A percentile compares a stretch with the other conserved stretches of the same genome.
phyloP scores from a whole-genome alignment of 2,888 invertebrate genomes.

The Himalopsyche tibetana region DNA sequence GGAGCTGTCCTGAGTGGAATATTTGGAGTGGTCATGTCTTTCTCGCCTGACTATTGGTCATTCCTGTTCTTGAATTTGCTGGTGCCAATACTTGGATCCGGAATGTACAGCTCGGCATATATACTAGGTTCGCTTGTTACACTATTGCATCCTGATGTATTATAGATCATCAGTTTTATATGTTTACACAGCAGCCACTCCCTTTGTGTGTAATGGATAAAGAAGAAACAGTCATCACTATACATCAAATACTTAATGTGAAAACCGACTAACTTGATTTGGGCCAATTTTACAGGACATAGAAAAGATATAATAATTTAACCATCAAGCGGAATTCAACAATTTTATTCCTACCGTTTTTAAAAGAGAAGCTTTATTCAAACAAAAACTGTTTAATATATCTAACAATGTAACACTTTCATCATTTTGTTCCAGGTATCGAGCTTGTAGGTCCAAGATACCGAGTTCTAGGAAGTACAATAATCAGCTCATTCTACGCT shows the following conservation, averaged over 20 bases:
- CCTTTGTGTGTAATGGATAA: too few species aligned
- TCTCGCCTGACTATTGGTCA: conserved; percentile 75
- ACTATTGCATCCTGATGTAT: background rate
- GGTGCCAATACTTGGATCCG: conserved; percentile 68
- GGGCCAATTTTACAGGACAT: too few species aligned
- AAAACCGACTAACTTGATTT: too few species aligned
- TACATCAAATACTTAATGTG: too few species aligned
- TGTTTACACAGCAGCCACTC: too few species aligned
- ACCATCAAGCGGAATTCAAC: too few species aligned
- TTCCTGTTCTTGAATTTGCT: conserved; percentile 77
- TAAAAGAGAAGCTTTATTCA: too few species aligned
- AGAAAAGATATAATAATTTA: too few species aligned
- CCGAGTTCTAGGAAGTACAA: conserved; percentile 83
- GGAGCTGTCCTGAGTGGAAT: conserved; percentile 76
- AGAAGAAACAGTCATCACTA: too few species aligned
- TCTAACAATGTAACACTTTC: background rate
- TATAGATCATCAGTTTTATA: background rate
- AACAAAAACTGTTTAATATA: too few species aligned
- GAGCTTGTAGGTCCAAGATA: conserved; percentile 86
- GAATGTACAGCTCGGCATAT: conserved; percentile 21
- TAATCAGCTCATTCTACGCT: conserved; percentile 84
- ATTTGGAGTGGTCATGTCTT: conserved; percentile 77
- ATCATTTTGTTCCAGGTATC: conserved; percentile 77
- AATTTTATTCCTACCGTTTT: too few species aligned
- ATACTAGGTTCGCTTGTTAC: background rate